phyloP scores from a whole-genome alignment of 2,797 vertebrate species.

The Aselliscus stoliczkanus region DNA sequence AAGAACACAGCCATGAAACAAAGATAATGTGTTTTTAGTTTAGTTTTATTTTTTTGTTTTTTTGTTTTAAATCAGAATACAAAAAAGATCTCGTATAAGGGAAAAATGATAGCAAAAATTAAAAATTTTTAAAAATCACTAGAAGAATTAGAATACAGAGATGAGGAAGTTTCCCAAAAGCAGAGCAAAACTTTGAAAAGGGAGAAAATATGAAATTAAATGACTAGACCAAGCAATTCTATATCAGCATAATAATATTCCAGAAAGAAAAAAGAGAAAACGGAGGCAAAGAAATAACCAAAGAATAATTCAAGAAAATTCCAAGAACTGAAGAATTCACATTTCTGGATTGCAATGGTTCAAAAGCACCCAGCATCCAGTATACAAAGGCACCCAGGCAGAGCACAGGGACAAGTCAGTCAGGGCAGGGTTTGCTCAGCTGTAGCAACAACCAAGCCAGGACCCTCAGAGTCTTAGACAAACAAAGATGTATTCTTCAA shows the following conservation, averaged over 20 bases:
- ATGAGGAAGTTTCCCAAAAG: background rate
- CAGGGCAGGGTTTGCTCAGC: background rate
- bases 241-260: background rate
- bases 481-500: background rate
- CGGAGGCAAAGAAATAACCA: background rate
- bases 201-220: background rate
- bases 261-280: background rate
- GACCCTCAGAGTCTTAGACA: background rate
- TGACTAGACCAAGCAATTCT: background rate
- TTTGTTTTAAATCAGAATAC: background rate
- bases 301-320: background rate
- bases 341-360: background rate
- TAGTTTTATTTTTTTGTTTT: background rate
- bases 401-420: background rate
- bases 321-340: background rate
- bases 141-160: background rate
- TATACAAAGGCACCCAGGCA: background rate
- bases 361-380: background rate
- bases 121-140: background rate
- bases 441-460: background rate
- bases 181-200: background rate
- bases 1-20: background rate
- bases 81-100: background rate
- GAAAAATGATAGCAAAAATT: background rate
- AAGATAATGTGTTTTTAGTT: background rate